phyloP scores from a whole-genome alignment of 2,888 invertebrate species.

The Opisthograptis luteolata region DNA sequence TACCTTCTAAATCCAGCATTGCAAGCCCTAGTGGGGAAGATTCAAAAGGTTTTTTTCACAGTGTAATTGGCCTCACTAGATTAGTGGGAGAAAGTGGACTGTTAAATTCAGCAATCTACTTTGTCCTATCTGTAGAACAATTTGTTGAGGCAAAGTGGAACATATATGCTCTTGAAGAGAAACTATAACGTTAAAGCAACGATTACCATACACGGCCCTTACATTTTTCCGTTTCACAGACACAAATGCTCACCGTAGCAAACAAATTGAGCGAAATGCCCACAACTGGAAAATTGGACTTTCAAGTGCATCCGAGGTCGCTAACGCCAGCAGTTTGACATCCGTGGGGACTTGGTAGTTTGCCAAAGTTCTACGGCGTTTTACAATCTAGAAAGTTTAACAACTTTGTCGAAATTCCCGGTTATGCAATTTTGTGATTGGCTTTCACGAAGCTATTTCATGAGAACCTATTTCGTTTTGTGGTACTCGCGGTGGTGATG shows the following conservation, averaged over 20 bases:
- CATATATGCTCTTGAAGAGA: no score
- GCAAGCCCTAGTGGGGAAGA: no score
- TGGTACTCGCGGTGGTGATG: neutral
- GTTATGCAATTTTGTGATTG: slow-evolving; percentile 38
- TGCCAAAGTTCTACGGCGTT: slow-evolving; percentile 47
- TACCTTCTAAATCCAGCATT: no score
- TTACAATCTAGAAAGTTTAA: slow-evolving; percentile 21
- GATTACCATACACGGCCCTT: neutral
- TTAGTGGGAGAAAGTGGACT: no score
- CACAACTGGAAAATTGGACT: slow-evolving; percentile 52
- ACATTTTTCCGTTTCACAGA: slow-evolving; percentile 17
- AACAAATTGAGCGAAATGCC: slow-evolving; percentile 34
- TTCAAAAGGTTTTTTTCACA: no score
- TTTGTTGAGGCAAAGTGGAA: no score
- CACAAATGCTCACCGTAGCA: slow-evolving; percentile 35
- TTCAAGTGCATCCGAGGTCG: slow-evolving; percentile 45
- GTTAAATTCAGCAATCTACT: no score
- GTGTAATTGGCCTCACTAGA: no score
- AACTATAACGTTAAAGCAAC: neutral
- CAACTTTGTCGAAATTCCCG: slow-evolving; percentile 32
- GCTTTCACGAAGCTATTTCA: slow-evolving; percentile 6
- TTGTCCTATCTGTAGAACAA: no score
- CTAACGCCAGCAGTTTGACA: slow-evolving; percentile 41
- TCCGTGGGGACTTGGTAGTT: slow-evolving; percentile 44
- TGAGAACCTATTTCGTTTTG: neutral